A percentile compares a stretch with the other conserved stretches of the same genome.
Conservation (phyloP, 2,113 vertebrate genomes). For the Elephas maximus region DNA sequence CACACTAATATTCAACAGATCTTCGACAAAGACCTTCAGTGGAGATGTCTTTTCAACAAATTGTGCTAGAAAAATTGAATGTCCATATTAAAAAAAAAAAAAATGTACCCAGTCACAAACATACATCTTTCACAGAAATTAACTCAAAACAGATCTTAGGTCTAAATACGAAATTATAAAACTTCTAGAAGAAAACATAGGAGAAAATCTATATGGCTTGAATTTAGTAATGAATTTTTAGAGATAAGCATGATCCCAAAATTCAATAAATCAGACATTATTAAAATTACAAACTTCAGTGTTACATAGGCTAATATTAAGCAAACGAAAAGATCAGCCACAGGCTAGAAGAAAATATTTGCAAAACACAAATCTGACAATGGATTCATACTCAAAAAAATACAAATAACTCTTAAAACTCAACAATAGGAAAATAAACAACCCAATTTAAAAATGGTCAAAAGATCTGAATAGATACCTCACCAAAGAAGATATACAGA, state of each 20-base stretch:
- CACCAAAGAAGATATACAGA: too few species aligned
- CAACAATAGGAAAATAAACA: not conserved
- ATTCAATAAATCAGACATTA: not conserved
- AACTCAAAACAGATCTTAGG: not conserved
- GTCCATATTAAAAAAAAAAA: not conserved
- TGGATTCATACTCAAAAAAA: not conserved
- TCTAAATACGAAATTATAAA: too few species aligned
- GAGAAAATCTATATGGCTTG: not conserved
- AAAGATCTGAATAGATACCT: too few species aligned
- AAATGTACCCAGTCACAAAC: not conserved
- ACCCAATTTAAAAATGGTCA: not conserved
- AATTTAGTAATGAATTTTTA: conserved; percentile 19
- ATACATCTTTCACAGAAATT: not conserved
- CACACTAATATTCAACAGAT: too few species aligned
- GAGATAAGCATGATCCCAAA: not conserved
- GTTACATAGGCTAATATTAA: not conserved
- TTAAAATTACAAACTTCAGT: conserved; percentile 9
- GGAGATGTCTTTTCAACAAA: too few species aligned
- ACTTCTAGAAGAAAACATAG: too few species aligned
- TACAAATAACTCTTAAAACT: conserved; percentile 24
- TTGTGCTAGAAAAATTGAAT: too few species aligned
- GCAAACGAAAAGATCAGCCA: not conserved
- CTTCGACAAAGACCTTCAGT: too few species aligned
- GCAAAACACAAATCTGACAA: not conserved
- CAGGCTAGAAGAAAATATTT: too few species aligned